phyloP scores from a whole-genome alignment of 2,888 invertebrate genomes.

The Gastrophysa polygoni region DNA sequence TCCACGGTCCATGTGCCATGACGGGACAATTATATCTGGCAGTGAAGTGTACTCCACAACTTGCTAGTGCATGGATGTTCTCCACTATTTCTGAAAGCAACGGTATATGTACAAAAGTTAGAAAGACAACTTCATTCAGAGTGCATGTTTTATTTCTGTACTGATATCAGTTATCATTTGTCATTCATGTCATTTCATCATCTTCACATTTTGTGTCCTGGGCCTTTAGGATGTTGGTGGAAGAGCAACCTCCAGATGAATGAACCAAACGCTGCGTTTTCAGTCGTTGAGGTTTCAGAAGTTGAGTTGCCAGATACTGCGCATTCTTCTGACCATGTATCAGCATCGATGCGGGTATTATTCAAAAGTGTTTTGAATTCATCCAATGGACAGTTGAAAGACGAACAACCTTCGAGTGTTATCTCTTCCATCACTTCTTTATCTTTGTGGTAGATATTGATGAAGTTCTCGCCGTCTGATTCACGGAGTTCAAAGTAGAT shows the following conservation, averaged over 20 bases:
- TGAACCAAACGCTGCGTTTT: too few species aligned
- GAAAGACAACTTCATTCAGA: too few species aligned
- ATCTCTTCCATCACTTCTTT: conserved; percentile 18
- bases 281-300: too few species aligned
- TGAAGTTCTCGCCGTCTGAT: background rate
- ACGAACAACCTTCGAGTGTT: conserved; percentile 16
- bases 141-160: too few species aligned
- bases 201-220: background rate
- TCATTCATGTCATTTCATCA: too few species aligned
- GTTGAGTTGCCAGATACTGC: background rate
- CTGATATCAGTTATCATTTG: too few species aligned
- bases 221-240: background rate
- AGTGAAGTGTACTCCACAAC: too few species aligned
- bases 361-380: conserved; percentile 16
- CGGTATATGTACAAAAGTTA: too few species aligned
- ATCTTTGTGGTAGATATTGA: conserved; percentile 27
- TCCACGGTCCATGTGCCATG: too few species aligned
- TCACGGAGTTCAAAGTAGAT: conserved; percentile 71
- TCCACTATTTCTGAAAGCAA: too few species aligned
- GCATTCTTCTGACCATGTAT: conserved; percentile 9
- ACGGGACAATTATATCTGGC: too few species aligned
- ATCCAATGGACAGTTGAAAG: conserved; percentile 19
- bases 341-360: conserved; percentile 14
- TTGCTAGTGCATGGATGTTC: too few species aligned
- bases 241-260: background rate